Evolutionary conservation across 2,113 vertebrate genomes (phyloP).

Genomic region (Coreoperca whiteheadi): DNA sequence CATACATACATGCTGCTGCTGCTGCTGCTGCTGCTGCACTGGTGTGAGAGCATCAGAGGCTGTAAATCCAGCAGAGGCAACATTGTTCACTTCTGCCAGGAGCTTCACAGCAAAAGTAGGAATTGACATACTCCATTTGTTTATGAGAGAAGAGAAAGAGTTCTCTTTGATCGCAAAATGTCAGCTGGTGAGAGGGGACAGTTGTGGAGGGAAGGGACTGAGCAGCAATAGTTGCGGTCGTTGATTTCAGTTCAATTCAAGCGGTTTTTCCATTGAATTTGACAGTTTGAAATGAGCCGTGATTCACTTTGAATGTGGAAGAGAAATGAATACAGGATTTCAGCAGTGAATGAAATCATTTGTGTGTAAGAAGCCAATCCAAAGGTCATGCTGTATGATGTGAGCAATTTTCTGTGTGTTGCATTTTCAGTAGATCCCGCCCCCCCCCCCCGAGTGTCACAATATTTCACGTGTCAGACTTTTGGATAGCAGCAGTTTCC

Average conservation of each 20-base stretch:
- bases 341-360: background rate
- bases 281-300: background rate
- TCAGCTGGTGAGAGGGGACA: background rate
- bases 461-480: slow-evolving; percentile 48
- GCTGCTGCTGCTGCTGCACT: slow-evolving; percentile 20
- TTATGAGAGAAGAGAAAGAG: no score
- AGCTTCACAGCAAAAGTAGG: background rate
- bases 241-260: background rate
- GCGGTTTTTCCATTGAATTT: background rate
- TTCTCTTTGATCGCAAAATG: background rate
- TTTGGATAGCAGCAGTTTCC: slow-evolving; percentile 35
- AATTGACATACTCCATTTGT: background rate
- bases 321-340: background rate
- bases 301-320: background rate
- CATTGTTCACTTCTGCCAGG: background rate
- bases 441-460: slow-evolving; percentile 44
- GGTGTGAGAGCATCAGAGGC: background rate
- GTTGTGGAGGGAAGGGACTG: background rate
- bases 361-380: background rate
- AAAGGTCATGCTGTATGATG: background rate
- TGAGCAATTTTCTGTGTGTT: background rate
- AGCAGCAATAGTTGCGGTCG: background rate
- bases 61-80: background rate
- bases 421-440: slow-evolving; percentile 2
- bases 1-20: background rate